Percentiles rank a stretch among this genome's conserved stretches.
Conservation (phyloP, 2,113 vertebrate species). For the Uria lomvia region DNA sequence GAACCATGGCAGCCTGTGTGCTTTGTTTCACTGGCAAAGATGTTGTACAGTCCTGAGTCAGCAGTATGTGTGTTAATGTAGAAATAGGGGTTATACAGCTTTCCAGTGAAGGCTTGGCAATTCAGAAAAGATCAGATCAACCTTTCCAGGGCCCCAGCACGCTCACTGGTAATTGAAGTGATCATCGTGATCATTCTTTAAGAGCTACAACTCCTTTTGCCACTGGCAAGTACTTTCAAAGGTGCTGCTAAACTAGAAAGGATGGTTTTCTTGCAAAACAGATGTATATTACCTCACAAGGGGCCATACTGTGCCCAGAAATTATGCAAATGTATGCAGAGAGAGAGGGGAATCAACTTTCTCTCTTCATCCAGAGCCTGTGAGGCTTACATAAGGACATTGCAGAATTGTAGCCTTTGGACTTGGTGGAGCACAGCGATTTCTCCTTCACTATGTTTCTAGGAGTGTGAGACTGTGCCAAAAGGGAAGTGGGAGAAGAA, state of each 20-base stretch:
- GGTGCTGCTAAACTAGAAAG: not conserved
- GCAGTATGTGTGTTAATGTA: not conserved
- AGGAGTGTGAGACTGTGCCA: not conserved
- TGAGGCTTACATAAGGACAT: not conserved
- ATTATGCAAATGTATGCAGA: conserved; percentile 9
- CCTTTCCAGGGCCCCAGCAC: not conserved
- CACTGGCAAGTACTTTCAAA: not conserved
- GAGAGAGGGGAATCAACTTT: not conserved
- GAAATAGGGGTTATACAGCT: not conserved
- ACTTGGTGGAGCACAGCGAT: not conserved
- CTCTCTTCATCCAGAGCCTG: not conserved
- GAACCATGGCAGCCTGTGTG: not conserved
- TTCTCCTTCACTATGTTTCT: not conserved
- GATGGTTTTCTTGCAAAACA: not conserved
- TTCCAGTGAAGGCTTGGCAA: not conserved
- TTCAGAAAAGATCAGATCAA: not conserved
- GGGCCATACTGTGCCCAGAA: not conserved
- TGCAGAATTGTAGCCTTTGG: not conserved
- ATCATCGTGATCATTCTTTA: not conserved
- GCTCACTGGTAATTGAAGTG: not conserved
- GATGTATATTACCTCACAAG: not conserved
- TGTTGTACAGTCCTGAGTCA: not conserved
- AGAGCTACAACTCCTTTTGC: not conserved
- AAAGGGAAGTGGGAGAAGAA: not conserved
- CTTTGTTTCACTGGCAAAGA: not conserved